These are phyloP conservation scores for Grallaria varia DNA, from an alignment of 2,113 vertebrate genomes.

Conservation along the genomic window DNA sequence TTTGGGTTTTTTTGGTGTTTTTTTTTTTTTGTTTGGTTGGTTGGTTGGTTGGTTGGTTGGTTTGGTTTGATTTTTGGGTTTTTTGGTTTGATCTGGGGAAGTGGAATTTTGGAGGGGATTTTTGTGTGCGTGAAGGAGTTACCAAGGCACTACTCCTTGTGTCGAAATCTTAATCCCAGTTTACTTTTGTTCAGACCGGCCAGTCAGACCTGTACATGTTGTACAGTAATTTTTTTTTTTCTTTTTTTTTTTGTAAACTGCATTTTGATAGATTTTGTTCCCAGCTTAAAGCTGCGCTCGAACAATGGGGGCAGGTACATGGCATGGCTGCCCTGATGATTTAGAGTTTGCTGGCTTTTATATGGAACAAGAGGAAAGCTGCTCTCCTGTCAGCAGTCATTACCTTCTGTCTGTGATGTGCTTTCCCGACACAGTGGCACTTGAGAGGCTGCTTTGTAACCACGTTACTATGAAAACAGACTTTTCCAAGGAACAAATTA, in stretches of 20 bases:
- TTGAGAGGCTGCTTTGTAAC: conserved; percentile 47
- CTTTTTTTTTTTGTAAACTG: not conserved
- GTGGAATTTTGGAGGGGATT: not conserved
- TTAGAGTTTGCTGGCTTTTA: conserved; percentile 52
- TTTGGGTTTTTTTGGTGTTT: too few relatives aligned
- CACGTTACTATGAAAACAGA: conserved; percentile 50
- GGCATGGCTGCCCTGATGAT: conserved; percentile 28
- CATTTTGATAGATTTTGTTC: conserved; percentile 41
- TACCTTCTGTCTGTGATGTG: conserved; percentile 32
- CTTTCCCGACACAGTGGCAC: conserved; percentile 39
- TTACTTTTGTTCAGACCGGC: not conserved
- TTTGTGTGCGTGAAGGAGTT: not conserved
- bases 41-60: too few relatives aligned
- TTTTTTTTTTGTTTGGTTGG: too few relatives aligned
- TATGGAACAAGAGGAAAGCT: conserved; percentile 29
- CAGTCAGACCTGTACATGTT: not conserved
- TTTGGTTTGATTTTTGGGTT: too few relatives aligned
- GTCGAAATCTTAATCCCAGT: not conserved
- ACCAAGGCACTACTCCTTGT: not conserved
- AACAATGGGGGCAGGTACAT: conserved; percentile 36
- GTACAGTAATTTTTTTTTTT: not conserved
- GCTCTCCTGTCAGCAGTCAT: conserved; percentile 45
- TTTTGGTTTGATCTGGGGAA: not conserved
- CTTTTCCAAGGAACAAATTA: conserved; percentile 52
- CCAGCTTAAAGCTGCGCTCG: conserved; percentile 28